Percentiles rank a stretch among this genome's conserved stretches.
Evolutionary conservation across 2,797 vertebrate genomes (phyloP).

Genomic region (Poecilia picta): DNA sequence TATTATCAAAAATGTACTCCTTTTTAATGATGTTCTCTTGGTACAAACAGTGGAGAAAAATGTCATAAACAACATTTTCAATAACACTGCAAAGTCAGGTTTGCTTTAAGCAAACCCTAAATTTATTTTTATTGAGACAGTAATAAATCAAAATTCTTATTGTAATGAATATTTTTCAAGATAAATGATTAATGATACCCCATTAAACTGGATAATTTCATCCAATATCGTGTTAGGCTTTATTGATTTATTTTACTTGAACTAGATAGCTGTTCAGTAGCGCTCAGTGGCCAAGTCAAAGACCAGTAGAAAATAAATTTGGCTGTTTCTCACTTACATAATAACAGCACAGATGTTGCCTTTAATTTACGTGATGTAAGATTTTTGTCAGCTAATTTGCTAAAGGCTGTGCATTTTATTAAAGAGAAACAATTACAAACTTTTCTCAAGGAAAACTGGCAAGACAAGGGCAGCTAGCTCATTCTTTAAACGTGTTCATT

Average conservation of each 20-base stretch:
- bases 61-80: too few species aligned
- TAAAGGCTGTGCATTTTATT: background rate
- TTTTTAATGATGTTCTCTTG: too few species aligned
- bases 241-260: background rate
- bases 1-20: too few species aligned
- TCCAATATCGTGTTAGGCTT: background rate
- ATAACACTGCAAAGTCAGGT: too few species aligned
- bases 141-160: too few species aligned
- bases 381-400: background rate
- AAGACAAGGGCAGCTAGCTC: background rate
- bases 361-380: background rate
- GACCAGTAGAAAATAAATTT: background rate
- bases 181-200: too few species aligned
- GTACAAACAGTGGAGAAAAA: too few species aligned
- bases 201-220: background rate
- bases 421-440: background rate
- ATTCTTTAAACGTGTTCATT: background rate
- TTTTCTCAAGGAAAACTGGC: background rate
- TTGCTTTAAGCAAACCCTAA: too few species aligned
- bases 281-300: background rate
- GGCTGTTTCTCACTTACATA: background rate
- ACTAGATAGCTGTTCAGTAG: background rate
- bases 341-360: background rate
- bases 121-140: too few species aligned
- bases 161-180: too few species aligned